Percentiles rank a stretch among this genome's conserved stretches.
Evolutionary conservation across 2,797 vertebrate species (phyloP).

Genomic region (Sebastes reedi): DNA sequence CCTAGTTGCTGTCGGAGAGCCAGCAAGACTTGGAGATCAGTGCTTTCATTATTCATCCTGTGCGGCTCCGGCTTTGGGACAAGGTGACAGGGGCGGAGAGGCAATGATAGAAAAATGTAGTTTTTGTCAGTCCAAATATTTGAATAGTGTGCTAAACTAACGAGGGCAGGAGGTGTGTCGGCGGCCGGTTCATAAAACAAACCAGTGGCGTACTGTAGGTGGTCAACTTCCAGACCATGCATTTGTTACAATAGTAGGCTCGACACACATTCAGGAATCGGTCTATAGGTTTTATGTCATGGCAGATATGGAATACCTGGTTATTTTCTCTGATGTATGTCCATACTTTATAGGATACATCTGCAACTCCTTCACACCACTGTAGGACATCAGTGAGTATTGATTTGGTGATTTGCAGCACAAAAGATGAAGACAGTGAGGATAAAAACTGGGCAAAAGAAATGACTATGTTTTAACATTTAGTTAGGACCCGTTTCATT

Average conservation of each 20-base stretch:
- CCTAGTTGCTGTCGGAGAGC: constrained; percentile 35
- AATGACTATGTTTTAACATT: accelerated
- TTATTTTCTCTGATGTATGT: not conserved
- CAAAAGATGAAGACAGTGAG: not conserved
- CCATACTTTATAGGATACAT: too few relatives aligned
- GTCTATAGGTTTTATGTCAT: not conserved
- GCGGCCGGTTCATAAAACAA: not conserved
- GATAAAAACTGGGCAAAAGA: not conserved
- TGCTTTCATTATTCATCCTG: constrained; percentile 64
- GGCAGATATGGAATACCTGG: not conserved
- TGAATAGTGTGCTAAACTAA: constrained; percentile 24
- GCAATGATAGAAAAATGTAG: constrained; percentile 11
- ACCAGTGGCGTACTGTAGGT: not conserved
- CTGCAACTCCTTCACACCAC: not conserved
- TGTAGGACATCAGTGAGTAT: not conserved
- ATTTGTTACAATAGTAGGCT: not conserved
- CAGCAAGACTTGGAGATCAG: constrained; percentile 46
- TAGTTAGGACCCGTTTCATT: not conserved
- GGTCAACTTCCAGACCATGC: not conserved
- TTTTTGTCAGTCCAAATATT: constrained; percentile 45
- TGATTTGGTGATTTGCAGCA: not conserved
- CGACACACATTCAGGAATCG: not conserved
- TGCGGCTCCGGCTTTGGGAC: constrained; percentile 28
- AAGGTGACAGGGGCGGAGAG: constrained; percentile 29
- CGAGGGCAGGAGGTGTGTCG: not conserved